Conservation (phyloP, 2,888 invertebrate species). For the Lagria hirta region DNA sequence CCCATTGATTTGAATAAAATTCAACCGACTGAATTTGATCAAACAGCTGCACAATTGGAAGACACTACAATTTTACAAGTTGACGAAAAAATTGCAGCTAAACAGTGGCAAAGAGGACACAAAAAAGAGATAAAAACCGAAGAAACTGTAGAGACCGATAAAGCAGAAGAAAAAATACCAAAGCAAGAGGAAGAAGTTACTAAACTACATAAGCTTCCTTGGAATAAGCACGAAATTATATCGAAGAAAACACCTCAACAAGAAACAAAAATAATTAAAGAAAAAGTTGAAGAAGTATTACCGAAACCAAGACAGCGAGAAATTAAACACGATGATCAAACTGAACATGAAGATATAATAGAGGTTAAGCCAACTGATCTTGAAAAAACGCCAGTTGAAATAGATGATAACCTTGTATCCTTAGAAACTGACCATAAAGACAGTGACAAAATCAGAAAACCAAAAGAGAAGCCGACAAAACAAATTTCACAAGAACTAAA, state of each 20-base stretch:
- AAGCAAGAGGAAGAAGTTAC: slow-evolving; percentile 17
- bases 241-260: slow-evolving; percentile 13
- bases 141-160: slow-evolving; percentile 15
- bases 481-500: slow-evolving; percentile 8
- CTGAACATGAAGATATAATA: slow-evolving; percentile 56
- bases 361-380: slow-evolving; percentile 46
- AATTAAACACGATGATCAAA: slow-evolving; percentile 37
- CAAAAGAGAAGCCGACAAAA: slow-evolving; percentile 12
- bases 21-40: slow-evolving; percentile 18
- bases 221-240: too few relatives aligned
- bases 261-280: slow-evolving; percentile 11
- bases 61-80: slow-evolving; percentile 13
- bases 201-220: too few relatives aligned
- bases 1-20: slow-evolving; percentile 3
- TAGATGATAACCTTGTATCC: slow-evolving; percentile 38
- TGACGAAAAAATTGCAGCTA: slow-evolving; percentile 9
- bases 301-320: not conserved
- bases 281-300: slow-evolving; percentile 6
- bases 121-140: slow-evolving; percentile 8
- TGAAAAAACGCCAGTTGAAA: slow-evolving; percentile 1
- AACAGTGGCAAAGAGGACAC: slow-evolving; percentile 11
- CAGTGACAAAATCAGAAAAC: slow-evolving; percentile 2
- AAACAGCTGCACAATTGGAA: slow-evolving; percentile 3
- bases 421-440: slow-evolving; percentile 3
- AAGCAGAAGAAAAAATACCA: slow-evolving; percentile 10